These are phyloP conservation scores for Cyanoderma ruficeps DNA, from an alignment of 2,113 vertebrate species.

Conservation along the genomic window DNA sequence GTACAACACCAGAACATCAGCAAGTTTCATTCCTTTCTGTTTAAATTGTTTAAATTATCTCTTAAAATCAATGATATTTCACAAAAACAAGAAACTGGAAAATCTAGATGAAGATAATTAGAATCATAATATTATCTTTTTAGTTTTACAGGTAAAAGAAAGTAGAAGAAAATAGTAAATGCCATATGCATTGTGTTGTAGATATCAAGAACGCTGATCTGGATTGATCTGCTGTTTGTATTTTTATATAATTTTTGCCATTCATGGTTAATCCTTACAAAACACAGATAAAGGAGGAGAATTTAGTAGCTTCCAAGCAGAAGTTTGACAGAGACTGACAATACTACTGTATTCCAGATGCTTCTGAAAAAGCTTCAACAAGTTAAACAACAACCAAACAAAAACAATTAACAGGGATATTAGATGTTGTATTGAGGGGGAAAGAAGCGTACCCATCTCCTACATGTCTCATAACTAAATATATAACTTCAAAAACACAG, in stretches of 20 bases:
- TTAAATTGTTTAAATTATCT: background rate
- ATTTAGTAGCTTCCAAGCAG: background rate
- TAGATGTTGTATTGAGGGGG: background rate
- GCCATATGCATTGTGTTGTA: background rate
- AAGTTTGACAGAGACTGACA: background rate
- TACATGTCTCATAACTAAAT: background rate
- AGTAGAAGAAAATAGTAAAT: background rate
- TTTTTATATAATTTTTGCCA: background rate
- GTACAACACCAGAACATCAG: background rate
- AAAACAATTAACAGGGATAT: background rate
- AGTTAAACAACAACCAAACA: background rate
- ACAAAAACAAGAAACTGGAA: background rate
- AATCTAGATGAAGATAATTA: background rate
- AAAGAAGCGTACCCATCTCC: background rate
- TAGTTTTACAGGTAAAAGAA: background rate
- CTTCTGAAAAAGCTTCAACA: background rate
- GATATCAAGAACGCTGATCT: background rate
- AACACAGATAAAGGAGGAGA: background rate
- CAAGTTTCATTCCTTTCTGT: background rate
- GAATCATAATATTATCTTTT: background rate
- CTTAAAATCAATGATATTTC: background rate
- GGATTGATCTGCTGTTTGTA: background rate
- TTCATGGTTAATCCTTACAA: background rate
- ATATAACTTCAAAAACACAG: background rate
- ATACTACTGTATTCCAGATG: background rate